These are phyloP conservation scores for Drosophila arawakana DNA, from an alignment of 1,140 invertebrate genomes.

Conservation along the genomic window DNA sequence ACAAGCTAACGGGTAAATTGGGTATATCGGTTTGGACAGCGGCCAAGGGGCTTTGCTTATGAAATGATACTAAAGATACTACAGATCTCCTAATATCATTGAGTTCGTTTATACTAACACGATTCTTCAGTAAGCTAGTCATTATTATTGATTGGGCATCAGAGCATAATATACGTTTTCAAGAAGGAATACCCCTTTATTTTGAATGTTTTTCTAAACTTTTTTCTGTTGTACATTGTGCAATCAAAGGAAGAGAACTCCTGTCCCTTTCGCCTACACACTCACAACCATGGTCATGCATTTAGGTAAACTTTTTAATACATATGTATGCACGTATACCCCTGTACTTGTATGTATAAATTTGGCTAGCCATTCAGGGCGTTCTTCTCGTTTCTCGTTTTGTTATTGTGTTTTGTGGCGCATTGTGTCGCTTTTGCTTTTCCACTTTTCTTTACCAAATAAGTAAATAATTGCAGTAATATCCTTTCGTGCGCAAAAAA, in stretches of 20 bases:
- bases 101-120: too few relatives aligned
- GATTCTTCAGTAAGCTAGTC: conserved; percentile 15
- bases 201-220: conserved; percentile 31
- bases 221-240: conserved; percentile 46
- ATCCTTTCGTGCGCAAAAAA: conserved; percentile 77
- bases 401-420: conserved; percentile 53
- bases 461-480: conserved; percentile 83
- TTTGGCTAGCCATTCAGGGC: conserved; percentile 51
- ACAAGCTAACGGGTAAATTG: conserved; percentile 27
- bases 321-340: neutral
- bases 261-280: conserved; percentile 10
- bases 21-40: conserved; percentile 62
- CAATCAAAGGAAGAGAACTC: conserved; percentile 34
- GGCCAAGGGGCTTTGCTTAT: conserved; percentile 8
- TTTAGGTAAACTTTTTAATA: conserved; percentile 38
- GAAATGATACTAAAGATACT: too few relatives aligned
- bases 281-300: conserved; percentile 37
- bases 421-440: conserved; percentile 53
- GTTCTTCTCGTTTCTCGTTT: conserved; percentile 54
- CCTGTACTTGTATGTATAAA: conserved; percentile 29
- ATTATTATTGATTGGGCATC: conserved; percentile 26
- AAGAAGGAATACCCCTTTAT: conserved; percentile 36
- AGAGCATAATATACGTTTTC: conserved; percentile 28
- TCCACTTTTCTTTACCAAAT: conserved; percentile 78
- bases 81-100: too few relatives aligned